Evolutionary conservation across 2,797 vertebrate species (phyloP).

Genomic region (Aulostomus chinensis): DNA sequence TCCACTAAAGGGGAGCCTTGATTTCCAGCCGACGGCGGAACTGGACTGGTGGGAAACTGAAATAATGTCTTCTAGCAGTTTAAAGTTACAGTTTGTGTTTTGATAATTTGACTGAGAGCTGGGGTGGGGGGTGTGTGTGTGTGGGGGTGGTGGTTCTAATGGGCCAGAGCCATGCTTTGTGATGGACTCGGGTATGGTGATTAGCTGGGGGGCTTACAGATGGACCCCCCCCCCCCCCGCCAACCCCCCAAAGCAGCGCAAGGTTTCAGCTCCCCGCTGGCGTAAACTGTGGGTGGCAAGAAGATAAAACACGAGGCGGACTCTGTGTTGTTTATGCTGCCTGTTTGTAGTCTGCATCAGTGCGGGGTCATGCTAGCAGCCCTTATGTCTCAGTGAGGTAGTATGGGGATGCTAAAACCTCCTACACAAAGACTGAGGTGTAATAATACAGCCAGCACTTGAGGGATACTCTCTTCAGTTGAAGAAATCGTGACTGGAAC

Average conservation of each 20-base stretch:
- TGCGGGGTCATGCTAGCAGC: neutral
- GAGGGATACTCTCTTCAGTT: too few species aligned
- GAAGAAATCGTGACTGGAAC: too few species aligned
- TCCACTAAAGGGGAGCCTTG: slow-evolving; percentile 26
- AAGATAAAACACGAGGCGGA: slow-evolving; percentile 66
- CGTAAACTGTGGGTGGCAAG: slow-evolving; percentile 75
- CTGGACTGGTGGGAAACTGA: slow-evolving; percentile 50
- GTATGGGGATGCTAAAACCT: slow-evolving; percentile 45
- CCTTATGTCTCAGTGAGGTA: slow-evolving; percentile 57
- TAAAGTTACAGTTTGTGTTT: slow-evolving; percentile 74
- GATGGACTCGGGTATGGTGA: slow-evolving; percentile 57
- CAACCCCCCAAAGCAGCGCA: slow-evolving; percentile 15
- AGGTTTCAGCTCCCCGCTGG: slow-evolving; percentile 66
- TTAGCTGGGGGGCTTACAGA: slow-evolving; percentile 52
- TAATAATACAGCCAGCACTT: neutral
- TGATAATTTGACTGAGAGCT: slow-evolving; percentile 62
- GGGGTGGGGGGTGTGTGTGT: slow-evolving; percentile 47
- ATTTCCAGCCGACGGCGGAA: slow-evolving; percentile 31
- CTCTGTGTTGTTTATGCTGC: slow-evolving; percentile 67
- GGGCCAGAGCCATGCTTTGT: slow-evolving; percentile 38
- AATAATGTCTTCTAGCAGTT: slow-evolving; percentile 52
- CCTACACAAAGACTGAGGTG: slow-evolving; percentile 26
- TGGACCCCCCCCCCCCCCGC: too few species aligned
- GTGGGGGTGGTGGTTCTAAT: slow-evolving; percentile 19
- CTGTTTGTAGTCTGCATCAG: slow-evolving; percentile 67